Evolutionary conservation across 2,888 invertebrate genomes (phyloP), one percentile per base, ranked within the genome.

Genomic region (Philereme transversata): DNA sequence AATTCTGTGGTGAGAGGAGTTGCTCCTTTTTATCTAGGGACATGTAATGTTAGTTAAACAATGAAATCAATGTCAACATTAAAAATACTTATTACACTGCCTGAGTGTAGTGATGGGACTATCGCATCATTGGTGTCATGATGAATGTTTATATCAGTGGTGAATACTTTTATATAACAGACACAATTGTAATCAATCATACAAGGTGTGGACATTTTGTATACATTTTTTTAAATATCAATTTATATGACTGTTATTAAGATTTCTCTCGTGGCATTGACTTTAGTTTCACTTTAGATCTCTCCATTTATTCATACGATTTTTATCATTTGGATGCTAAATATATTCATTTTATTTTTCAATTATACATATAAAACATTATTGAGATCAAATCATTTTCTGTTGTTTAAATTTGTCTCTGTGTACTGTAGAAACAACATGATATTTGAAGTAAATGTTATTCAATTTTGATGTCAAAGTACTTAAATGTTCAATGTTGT

Each of bases 1-100:
- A 90, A 88, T 86, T 90, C 88, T 91, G 90, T 92, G 91, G 89
- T 85, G 90, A 87, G 90, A 90, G 90, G 90, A 87, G 89, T 90
- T 89, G 79, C 86, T 90, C 89, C 88, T 86, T 85, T 82, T 65
- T 78, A 75, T 82, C 78, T 79, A 83, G 81, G 82, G 83, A 89
- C 84, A 86, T 85, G 86, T 88, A 87, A 82, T 81, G 81, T 76
- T 75, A 75, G 75, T 75, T 75, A 73, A 77, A 78, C 72, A 77
- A 74, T 75, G 70, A 77, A 72, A 75, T 72, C 77, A 82, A 81
- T 82, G 81, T 81, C 82, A 76, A 78, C 72, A 66, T 77, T 71
- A 72, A 74, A 79, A 79, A 82, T 80, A 22, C 1, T 22, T 22
- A 3, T 22, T 22, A 22, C 77, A 77, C 82, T 79, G 82, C 83